A percentile compares a stretch with the other conserved stretches of the same genome.
Conservation (phyloP, 2,797 vertebrate genomes). For the Anisognathus igniventris region DNA sequence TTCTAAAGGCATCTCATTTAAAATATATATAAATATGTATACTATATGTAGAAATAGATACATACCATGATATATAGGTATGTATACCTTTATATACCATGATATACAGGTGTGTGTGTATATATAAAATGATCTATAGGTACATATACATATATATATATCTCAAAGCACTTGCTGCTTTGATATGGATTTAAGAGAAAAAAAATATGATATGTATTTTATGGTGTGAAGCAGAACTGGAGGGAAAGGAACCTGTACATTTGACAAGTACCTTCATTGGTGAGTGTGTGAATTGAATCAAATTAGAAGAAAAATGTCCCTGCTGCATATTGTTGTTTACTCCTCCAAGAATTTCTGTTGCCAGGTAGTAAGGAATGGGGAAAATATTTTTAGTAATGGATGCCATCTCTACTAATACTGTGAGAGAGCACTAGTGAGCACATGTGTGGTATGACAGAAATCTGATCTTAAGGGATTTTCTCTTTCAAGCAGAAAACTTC, state of each 20-base stretch:
- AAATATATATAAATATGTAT: too few relatives aligned
- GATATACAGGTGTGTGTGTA: too few relatives aligned
- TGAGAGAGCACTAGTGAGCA: neutral
- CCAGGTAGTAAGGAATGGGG: neutral
- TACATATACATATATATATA: neutral
- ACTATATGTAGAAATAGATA: neutral
- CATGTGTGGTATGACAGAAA: neutral
- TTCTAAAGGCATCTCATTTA: rapidly evolving
- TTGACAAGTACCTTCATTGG: neutral
- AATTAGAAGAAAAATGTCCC: neutral
- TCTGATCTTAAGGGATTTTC: neutral
- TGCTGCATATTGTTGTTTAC: neutral
- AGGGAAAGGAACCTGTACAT: neutral
- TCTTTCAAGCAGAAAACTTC: neutral
- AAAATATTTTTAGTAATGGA: conserved; percentile 26
- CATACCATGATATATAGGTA: neutral
- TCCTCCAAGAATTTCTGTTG: neutral
- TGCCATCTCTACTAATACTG: neutral
- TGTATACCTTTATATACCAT: neutral
- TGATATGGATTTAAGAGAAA: neutral
- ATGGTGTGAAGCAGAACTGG: neutral
- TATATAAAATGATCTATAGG: neutral
- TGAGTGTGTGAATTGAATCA: neutral
- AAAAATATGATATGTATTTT: neutral
- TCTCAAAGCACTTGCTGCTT: neutral